These are phyloP conservation scores for Folsomia candida DNA, from an alignment of 2,888 invertebrate species.

Conservation along the genomic window DNA sequence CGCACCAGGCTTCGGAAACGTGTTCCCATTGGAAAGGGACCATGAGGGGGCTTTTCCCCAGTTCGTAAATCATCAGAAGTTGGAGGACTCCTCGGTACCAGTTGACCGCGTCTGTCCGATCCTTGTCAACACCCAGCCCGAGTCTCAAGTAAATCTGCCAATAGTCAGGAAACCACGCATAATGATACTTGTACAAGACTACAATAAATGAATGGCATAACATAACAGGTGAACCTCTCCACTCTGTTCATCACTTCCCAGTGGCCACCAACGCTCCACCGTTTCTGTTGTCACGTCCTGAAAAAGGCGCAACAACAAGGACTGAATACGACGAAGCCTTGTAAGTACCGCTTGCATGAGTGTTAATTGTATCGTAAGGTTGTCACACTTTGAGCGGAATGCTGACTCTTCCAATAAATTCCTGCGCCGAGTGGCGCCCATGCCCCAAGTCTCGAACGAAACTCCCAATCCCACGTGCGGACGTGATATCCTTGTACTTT, in stretches of 20 bases:
- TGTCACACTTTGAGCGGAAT: slow-evolving; percentile 30
- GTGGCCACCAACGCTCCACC: slow-evolving; percentile 29
- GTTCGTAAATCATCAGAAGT: slow-evolving; percentile 22
- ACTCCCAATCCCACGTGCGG: slow-evolving; percentile 20
- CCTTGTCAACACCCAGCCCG: slow-evolving; percentile 23
- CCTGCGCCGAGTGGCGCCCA: slow-evolving; percentile 27
- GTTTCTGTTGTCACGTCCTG: slow-evolving; percentile 37
- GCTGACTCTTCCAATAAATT: slow-evolving; percentile 28
- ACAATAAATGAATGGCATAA: too few relatives aligned
- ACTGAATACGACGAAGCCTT: too few relatives aligned
- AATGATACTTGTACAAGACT: too few relatives aligned
- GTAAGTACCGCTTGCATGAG: too few relatives aligned
- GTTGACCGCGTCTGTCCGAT: not conserved
- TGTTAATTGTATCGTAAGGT: too few relatives aligned
- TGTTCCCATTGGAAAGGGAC: slow-evolving; percentile 35
- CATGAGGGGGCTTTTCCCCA: slow-evolving; percentile 19
- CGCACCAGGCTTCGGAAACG: slow-evolving; percentile 16
- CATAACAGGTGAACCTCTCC: slow-evolving; percentile 21
- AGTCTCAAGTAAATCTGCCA: slow-evolving; percentile 20
- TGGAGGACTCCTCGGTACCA: slow-evolving; percentile 12
- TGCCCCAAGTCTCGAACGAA: slow-evolving; percentile 31
- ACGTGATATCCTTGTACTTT: slow-evolving; percentile 25
- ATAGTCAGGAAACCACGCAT: not conserved
- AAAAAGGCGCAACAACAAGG: too few relatives aligned
- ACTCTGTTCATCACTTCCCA: slow-evolving; percentile 23